Conservation (phyloP, 30 jellyfish, hydroid and myxozoan genomes). For the Aurelia aurita complex sp. Pacific region DNA sequence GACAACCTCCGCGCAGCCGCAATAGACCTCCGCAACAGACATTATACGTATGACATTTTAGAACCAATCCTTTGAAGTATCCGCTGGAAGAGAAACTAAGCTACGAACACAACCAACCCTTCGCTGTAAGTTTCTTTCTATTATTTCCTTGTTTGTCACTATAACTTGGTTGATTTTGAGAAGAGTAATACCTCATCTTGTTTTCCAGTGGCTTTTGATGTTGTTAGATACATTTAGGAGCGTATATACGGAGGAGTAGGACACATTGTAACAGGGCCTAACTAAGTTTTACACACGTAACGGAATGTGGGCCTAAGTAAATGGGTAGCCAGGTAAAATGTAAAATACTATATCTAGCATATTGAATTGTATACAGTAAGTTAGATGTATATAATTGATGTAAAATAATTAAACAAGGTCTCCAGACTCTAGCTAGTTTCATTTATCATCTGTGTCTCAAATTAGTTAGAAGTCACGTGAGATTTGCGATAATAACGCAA, state of each 20-base stretch:
- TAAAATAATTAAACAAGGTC: no score
- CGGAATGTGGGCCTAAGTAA: constrained; percentile 3
- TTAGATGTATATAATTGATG: no score
- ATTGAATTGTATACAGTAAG: no score
- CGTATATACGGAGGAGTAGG: not conserved
- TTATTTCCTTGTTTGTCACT: not conserved
- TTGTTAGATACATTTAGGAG: not conserved
- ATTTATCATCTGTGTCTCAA: no score
- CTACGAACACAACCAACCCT: not conserved
- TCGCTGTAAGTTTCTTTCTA: not conserved
- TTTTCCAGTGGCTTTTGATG: not conserved
- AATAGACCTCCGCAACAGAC: no score
- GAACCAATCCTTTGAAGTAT: not conserved
- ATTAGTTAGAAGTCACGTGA: no score
- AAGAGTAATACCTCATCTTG: not conserved
- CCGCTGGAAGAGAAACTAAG: constrained; percentile 33
- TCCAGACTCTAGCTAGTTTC: no score
- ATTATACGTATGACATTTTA: no score
- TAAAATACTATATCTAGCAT: no score
- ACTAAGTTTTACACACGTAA: not conserved
- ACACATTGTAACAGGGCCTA: not conserved
- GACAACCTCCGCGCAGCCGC: no score
- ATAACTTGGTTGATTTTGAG: not conserved
- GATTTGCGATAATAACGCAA: no score
- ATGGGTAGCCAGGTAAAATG: not conserved